phyloP scores from a whole-genome alignment of 2,888 invertebrate genomes.

The Sycophila texana region DNA sequence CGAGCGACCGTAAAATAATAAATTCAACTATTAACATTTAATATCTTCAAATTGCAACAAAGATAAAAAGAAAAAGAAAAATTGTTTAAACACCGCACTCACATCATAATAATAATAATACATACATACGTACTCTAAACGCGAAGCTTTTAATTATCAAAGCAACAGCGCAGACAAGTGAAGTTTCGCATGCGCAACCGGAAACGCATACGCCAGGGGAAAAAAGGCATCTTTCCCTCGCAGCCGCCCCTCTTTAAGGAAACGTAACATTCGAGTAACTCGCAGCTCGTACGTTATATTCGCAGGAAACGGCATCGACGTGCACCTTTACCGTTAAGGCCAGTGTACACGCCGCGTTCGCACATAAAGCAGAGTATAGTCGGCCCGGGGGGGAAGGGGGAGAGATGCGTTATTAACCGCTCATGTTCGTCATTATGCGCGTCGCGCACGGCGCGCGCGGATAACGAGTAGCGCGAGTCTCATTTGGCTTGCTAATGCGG shows the following conservation, averaged over 20 bases:
- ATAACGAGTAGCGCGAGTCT: constrained; percentile 61
- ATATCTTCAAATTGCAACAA: not conserved
- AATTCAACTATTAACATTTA: not conserved
- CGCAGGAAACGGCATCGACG: constrained; percentile 12
- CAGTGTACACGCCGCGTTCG: not conserved
- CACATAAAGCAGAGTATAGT: not conserved
- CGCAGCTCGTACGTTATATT: constrained; percentile 1
- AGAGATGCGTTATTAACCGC: constrained; percentile 51
- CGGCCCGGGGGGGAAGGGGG: not conserved
- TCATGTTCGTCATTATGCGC: constrained; percentile 50
- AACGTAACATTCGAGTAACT: too few relatives aligned
- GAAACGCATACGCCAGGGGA: constrained; percentile 14
- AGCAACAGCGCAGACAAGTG: too few relatives aligned
- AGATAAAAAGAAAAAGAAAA: not conserved
- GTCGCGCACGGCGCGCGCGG: constrained; percentile 62
- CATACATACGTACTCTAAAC: too few relatives aligned
- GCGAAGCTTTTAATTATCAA: too few relatives aligned
- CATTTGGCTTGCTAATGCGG: constrained; percentile 70
- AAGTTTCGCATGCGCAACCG: not conserved
- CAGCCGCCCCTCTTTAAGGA: not conserved
- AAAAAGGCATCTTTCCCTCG: not conserved
- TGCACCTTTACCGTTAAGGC: constrained; percentile 55
- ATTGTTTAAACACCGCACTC: not conserved
- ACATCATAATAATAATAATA: too few relatives aligned
- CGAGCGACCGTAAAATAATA: not conserved